These are phyloP conservation scores for Cotesia glomerata DNA, from an alignment of 1,140 invertebrate genomes.

Conservation along the genomic window DNA sequence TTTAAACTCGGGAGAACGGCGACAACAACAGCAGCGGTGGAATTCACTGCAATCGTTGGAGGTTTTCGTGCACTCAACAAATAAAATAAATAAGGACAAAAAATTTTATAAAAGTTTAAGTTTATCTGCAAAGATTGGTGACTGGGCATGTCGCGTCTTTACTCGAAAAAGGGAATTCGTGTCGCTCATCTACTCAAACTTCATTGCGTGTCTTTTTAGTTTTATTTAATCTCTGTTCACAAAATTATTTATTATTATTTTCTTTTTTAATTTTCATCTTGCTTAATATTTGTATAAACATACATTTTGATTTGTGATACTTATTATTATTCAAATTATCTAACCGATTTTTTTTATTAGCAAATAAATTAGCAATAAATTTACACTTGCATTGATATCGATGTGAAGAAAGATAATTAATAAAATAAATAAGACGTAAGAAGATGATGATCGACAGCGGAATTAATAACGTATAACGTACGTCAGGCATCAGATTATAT, in stretches of 20 bases:
- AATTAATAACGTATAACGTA: neutral
- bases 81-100: slow-evolving; percentile 8
- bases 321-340: too few species aligned
- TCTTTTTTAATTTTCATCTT: neutral
- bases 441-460: neutral
- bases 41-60: slow-evolving; percentile 12
- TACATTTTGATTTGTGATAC: neutral
- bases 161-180: neutral
- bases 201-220: neutral
- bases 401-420: too few species aligned
- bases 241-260: neutral
- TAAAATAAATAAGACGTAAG: too few species aligned
- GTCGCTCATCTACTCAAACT: neutral
- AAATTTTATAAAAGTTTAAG: neutral
- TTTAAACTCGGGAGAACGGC: slow-evolving; percentile 35
- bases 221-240: neutral
- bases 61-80: neutral
- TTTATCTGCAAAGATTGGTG: neutral
- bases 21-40: slow-evolving; percentile 1
- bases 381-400: too few species aligned
- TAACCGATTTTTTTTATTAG: too few species aligned
- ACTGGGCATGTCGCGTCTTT: slow-evolving; percentile 1
- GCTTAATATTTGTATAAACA: neutral
- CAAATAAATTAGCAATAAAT: too few species aligned
- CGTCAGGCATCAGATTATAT: too few species aligned